A percentile compares a stretch with the other conserved stretches of the same genome.
Evolutionary conservation across 1,140 invertebrate species (phyloP).

Genomic region (Dendroctonus ponderosae): DNA sequence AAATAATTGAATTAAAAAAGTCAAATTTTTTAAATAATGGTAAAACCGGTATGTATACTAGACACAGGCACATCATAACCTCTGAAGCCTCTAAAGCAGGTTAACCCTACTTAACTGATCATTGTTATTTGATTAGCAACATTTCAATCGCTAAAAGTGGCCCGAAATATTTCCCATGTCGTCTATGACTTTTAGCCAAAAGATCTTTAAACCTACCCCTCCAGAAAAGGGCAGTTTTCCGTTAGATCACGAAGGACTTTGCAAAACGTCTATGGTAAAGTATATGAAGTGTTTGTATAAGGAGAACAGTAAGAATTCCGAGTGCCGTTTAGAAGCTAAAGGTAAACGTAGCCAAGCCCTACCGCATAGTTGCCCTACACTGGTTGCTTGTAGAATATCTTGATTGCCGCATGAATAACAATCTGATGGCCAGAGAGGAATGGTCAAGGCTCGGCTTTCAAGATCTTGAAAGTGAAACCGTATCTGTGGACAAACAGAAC

Average conservation of each 20-base stretch:
- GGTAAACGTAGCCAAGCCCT: background rate
- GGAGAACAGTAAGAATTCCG: conserved; percentile 71
- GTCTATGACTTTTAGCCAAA: conserved; percentile 81
- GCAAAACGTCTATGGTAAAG: conserved; percentile 82
- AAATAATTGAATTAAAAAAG: no score
- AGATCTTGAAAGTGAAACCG: conserved; percentile 38
- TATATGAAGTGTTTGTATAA: conserved; percentile 85
- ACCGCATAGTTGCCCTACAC: no score
- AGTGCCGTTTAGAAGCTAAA: conserved; percentile 75
- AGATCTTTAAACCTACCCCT: conserved; percentile 76
- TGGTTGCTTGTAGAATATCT: conserved; percentile 65
- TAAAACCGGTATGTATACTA: no score
- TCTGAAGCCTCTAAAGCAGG: no score
- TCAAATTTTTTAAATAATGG: no score
- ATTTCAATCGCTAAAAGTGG: no score
- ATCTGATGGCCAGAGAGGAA: conserved; percentile 89
- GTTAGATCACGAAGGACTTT: conserved; percentile 86
- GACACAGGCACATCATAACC: no score
- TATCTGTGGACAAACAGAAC: conserved; percentile 33
- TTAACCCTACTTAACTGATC: no score
- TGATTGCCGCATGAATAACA: conserved; percentile 89
- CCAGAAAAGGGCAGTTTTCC: conserved; percentile 92
- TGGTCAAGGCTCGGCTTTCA: conserved; percentile 81
- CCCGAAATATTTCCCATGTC: conserved; percentile 61
- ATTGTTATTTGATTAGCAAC: no score